Conservation (phyloP, 2,888 invertebrate species). For the Flabesymbios commensalis region DNA sequence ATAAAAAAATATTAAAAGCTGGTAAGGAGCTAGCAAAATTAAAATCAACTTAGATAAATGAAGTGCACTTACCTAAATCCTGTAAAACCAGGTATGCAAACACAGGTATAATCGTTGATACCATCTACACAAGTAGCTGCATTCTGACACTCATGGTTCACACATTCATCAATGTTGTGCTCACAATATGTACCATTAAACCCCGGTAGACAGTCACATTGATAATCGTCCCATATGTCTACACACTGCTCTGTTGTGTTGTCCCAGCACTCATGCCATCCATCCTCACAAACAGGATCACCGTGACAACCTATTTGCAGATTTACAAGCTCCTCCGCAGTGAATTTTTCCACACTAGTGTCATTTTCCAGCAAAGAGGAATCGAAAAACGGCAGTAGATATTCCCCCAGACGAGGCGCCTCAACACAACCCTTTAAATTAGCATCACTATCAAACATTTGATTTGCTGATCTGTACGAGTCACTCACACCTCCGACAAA, state of each 20-base stretch:
- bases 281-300: conserved; percentile 65
- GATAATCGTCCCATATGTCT: conserved; percentile 45
- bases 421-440: conserved; percentile 81
- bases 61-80: conserved; percentile 29
- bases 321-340: background rate
- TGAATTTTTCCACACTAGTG: conserved; percentile 14
- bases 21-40: too few relatives aligned
- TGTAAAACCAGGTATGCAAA: conserved; percentile 34
- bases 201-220: conserved; percentile 48
- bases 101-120: conserved; percentile 34
- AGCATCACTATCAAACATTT: conserved; percentile 1
- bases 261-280: conserved; percentile 76
- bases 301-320: conserved; percentile 32
- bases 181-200: conserved; percentile 35
- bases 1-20: too few relatives aligned
- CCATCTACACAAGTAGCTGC: conserved; percentile 23
- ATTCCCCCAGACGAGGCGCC: conserved; percentile 80
- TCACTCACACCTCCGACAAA: conserved; percentile 25
- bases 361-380: conserved; percentile 11
- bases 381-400: conserved; percentile 78
- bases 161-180: conserved; percentile 34
- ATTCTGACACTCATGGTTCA: conserved; percentile 13
- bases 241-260: conserved; percentile 68
- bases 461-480: background rate
- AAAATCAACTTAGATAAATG: too few relatives aligned